phyloP scores from a whole-genome alignment of 2,797 vertebrate species.

The Bryconaethiops microstoma region DNA sequence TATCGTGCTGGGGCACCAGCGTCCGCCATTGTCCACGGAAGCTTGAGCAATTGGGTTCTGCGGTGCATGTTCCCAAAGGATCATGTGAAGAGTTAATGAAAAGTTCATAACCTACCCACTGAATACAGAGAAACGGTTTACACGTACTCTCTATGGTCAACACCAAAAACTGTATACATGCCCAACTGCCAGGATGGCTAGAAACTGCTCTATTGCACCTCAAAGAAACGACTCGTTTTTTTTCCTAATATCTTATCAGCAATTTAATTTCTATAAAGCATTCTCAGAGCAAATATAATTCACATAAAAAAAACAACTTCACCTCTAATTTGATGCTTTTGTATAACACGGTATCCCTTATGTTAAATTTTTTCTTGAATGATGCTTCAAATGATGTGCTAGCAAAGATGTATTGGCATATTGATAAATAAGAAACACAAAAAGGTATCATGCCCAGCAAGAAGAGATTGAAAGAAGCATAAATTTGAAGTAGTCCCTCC shows the following conservation, averaged over 20 bases:
- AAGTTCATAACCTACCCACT: constrained; percentile 33
- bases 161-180: neutral
- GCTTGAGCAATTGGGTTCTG: neutral
- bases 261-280: neutral
- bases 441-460: neutral
- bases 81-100: constrained; percentile 40
- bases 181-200: neutral
- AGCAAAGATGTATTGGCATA: neutral
- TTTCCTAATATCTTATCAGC: neutral
- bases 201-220: neutral
- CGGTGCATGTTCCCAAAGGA: constrained; percentile 26
- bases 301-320: neutral
- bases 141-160: neutral
- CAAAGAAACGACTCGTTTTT: neutral
- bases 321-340: neutral
- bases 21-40: constrained; percentile 39
- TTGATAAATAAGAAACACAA: neutral
- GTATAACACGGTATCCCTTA: neutral
- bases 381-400: neutral
- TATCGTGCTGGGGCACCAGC: constrained; percentile 53
- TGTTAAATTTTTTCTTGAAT: neutral
- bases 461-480: constrained; percentile 11
- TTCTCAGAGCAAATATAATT: neutral
- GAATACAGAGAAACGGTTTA: constrained; percentile 47
- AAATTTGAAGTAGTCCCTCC: constrained; percentile 9